phyloP scores from a whole-genome alignment of 2,888 invertebrate genomes.

The Himalopsyche anomala region DNA sequence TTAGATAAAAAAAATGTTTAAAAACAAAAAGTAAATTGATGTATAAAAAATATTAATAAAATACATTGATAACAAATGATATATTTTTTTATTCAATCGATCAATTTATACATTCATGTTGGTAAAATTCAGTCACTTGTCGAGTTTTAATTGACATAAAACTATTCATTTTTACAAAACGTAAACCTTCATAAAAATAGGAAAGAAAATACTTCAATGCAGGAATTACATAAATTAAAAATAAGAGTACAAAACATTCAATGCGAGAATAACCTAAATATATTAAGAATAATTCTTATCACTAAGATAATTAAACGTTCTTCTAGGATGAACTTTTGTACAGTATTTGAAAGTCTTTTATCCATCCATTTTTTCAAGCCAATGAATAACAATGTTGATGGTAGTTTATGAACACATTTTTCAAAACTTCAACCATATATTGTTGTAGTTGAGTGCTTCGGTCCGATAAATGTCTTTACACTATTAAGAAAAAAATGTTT shows the following conservation, averaged over 20 bases:
- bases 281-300: constrained; percentile 14
- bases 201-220: constrained; percentile 29
- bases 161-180: background rate
- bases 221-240: constrained; percentile 35
- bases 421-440: no score
- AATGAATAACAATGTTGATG: no score
- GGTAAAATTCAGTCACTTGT: constrained; percentile 27
- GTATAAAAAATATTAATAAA: background rate
- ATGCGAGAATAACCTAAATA: background rate
- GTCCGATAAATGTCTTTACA: no score
- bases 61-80: constrained; percentile 2
- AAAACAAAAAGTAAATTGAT: no score
- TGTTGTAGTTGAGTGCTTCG: no score
- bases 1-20: no score
- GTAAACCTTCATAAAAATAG: constrained; percentile 19
- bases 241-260: background rate
- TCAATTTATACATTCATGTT: background rate
- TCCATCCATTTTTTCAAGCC: background rate
- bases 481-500: no score
- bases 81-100: background rate
- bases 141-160: constrained; percentile 37
- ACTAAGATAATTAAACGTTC: background rate
- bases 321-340: constrained; percentile 5
- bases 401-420: no score
- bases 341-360: background rate